Evolutionary conservation across 2,113 vertebrate species (phyloP).

Genomic region (Vicugna pacos): DNA sequence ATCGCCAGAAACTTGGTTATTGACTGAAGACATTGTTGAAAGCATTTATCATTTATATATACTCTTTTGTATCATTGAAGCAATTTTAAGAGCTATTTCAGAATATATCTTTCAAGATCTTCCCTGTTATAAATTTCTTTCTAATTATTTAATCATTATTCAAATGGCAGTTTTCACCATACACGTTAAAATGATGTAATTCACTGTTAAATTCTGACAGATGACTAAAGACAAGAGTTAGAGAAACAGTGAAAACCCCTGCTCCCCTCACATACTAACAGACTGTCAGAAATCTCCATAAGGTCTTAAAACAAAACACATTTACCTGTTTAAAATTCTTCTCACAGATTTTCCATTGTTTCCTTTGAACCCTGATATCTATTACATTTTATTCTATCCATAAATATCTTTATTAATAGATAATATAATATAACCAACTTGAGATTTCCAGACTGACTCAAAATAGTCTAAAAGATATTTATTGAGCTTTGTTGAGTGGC

Average conservation of each 20-base stretch:
- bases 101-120: not conserved
- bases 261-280: not conserved
- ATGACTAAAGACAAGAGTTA: not conserved
- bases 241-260: not conserved
- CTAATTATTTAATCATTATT: not conserved
- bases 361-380: not conserved
- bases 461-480: not conserved
- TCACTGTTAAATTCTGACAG: constrained; percentile 17
- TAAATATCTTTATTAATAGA: not conserved
- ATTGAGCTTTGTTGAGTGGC: not conserved
- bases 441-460: not conserved
- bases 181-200: not conserved
- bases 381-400: not conserved
- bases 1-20: constrained; percentile 6
- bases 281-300: not conserved
- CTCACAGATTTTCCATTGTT: not conserved
- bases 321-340: not conserved
- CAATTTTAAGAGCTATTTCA: constrained; percentile 19
- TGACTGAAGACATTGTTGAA: not conserved
- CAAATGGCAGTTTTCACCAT: not conserved
- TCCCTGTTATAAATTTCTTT: not conserved
- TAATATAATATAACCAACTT: not conserved
- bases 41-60: not conserved
- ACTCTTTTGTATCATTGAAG: not conserved
- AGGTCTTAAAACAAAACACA: not conserved